A percentile compares a stretch with the other conserved stretches of the same genome.
These are phyloP conservation scores for Limonius californicus DNA, from an alignment of 1,140 invertebrate species.

Conservation along the genomic window DNA sequence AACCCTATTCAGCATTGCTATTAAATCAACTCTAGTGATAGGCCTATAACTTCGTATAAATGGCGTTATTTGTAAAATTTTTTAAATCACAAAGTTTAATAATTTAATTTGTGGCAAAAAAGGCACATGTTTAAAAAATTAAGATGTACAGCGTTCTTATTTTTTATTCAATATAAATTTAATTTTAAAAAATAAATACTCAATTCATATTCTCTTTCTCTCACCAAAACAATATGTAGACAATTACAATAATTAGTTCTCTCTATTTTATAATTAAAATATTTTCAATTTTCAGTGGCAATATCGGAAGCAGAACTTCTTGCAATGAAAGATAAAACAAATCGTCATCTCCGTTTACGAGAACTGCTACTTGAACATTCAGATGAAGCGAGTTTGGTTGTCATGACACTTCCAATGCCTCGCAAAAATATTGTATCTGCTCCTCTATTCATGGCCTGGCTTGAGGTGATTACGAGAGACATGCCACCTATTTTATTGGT, in stretches of 20 bases:
- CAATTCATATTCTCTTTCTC: too few relatives aligned
- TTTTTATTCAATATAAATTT: too few relatives aligned
- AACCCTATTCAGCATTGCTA: too few relatives aligned
- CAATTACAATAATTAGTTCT: slow-evolving; percentile 41
- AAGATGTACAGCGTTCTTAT: too few relatives aligned
- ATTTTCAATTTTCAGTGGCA: slow-evolving; percentile 50
- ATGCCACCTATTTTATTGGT: slow-evolving; percentile 91
- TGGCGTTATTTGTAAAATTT: too few relatives aligned
- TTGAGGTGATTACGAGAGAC: slow-evolving; percentile 83
- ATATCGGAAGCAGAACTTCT: slow-evolving; percentile 81
- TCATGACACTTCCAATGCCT: slow-evolving; percentile 94
- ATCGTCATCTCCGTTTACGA: slow-evolving; percentile 81
- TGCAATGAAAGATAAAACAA: slow-evolving; percentile 85
- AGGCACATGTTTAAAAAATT: too few relatives aligned
- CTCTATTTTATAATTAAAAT: slow-evolving; percentile 13
- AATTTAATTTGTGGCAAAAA: too few relatives aligned
- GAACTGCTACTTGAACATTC: slow-evolving; percentile 87
- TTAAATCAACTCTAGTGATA: too few relatives aligned
- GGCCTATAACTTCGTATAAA: too few relatives aligned
- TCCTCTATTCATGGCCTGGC: slow-evolving; percentile 90
- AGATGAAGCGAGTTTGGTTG: slow-evolving; percentile 78
- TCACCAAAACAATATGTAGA: too few relatives aligned
- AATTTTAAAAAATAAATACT: neutral
- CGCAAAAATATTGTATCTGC: slow-evolving; percentile 83
- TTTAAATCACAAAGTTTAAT: too few relatives aligned